phyloP scores from a whole-genome alignment of 2,113 vertebrate species.

The Festucalex cinctus region DNA sequence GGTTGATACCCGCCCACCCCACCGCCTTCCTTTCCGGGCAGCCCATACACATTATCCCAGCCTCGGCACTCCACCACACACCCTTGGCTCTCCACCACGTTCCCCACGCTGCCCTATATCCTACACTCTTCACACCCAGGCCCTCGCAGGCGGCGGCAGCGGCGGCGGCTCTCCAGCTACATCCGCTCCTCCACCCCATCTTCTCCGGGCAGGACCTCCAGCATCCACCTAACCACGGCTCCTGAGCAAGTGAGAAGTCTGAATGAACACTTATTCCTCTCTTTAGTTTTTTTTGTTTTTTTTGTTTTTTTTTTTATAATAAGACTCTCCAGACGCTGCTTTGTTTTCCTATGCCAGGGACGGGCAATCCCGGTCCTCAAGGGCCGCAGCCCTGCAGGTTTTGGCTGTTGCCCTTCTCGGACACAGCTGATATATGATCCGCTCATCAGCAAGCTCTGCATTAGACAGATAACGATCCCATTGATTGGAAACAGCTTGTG shows the following conservation, averaged over 20 bases:
- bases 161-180: conserved; percentile 91
- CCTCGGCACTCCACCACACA: conserved; percentile 90
- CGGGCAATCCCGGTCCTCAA: no score
- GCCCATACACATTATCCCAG: conserved; percentile 97
- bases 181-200: conserved; percentile 94
- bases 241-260: conserved; percentile 74
- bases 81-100: conserved; percentile 92
- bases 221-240: conserved; percentile 94
- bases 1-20: conserved; percentile 87
- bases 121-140: conserved; percentile 85
- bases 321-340: conserved; percentile 25
- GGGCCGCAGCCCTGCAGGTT: no score
- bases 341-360: no score
- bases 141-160: conserved; percentile 81
- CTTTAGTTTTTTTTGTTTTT: conserved; percentile 20
- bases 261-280: conserved; percentile 40
- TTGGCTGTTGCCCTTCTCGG: no score
- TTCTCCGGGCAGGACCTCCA: conserved; percentile 99
- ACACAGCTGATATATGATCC: no score
- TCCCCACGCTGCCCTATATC: conserved; percentile 88
- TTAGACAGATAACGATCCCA: no score
- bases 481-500: no score
- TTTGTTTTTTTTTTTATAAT: conserved; percentile 20
- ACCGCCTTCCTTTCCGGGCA: conserved; percentile 94
- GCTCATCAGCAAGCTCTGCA: no score